phyloP scores from a whole-genome alignment of 2,113 vertebrate species.

The Cariama cristata region DNA sequence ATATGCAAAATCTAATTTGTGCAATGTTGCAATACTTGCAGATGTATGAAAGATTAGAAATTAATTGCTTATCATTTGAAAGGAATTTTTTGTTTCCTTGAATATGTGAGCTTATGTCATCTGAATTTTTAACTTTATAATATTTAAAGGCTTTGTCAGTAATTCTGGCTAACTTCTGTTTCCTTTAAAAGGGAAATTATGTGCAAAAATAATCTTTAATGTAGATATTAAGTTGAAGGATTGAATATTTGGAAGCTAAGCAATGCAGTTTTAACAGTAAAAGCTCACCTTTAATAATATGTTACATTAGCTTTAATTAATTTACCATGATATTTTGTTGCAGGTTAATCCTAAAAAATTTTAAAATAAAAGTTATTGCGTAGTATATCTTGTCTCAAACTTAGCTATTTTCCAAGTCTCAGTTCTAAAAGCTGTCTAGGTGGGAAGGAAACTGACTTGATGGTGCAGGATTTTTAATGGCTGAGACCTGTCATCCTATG shows the following conservation, averaged over 20 bases:
- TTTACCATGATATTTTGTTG: neutral
- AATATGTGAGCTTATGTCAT: fast-evolving
- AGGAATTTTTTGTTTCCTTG: neutral
- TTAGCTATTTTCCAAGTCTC: neutral
- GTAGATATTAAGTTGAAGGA: neutral
- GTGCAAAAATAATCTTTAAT: neutral
- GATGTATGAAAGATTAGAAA: neutral
- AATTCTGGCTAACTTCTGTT: neutral
- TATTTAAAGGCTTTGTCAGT: neutral
- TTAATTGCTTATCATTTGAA: neutral
- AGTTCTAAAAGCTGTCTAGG: neutral
- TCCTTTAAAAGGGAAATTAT: neutral
- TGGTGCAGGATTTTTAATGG: fast-evolving
- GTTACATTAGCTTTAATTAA: neutral
- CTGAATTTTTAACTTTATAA: neutral
- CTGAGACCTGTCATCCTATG: fast-evolving
- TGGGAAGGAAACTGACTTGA: no score
- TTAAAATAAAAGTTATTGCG: neutral
- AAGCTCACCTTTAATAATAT: neutral
- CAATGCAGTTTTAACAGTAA: neutral
- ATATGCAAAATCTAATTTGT: neutral
- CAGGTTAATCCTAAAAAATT: neutral
- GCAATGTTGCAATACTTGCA: neutral
- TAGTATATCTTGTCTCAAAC: neutral
- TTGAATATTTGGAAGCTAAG: neutral